These are phyloP conservation scores for Ophion ellenae DNA, from an alignment of 2,888 invertebrate species.

Conservation along the genomic window DNA sequence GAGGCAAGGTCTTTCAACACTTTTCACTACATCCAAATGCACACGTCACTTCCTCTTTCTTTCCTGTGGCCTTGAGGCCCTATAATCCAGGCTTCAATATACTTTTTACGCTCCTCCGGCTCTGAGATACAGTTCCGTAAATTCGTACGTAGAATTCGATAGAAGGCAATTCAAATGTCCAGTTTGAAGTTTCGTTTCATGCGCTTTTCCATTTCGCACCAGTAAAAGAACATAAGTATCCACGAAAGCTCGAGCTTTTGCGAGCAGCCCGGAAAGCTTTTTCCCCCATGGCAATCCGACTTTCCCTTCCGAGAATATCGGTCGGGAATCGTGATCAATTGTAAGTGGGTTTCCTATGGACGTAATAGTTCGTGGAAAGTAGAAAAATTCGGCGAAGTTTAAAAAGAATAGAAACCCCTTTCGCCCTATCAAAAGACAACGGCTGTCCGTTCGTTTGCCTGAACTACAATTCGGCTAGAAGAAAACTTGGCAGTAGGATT, in stretches of 20 bases:
- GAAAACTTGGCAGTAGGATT: too few relatives aligned
- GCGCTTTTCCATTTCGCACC: not conserved
- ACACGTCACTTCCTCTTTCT: too few relatives aligned
- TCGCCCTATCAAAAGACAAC: too few relatives aligned
- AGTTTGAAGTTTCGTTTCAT: not conserved
- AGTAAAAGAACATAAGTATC: too few relatives aligned
- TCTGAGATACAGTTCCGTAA: not conserved
- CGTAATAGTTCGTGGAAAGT: too few relatives aligned
- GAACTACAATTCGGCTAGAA: too few relatives aligned
- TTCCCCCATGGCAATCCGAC: not conserved
- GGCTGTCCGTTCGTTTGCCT: too few relatives aligned
- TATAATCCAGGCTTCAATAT: not conserved
- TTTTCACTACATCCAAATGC: conserved; percentile 46
- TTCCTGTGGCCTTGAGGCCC: not conserved
- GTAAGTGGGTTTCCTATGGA: too few relatives aligned
- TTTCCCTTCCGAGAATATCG: too few relatives aligned
- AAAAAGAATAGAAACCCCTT: too few relatives aligned
- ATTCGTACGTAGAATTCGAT: not conserved
- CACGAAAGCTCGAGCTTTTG: not conserved
- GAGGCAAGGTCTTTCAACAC: conserved; percentile 47
- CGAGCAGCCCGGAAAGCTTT: conserved; percentile 37
- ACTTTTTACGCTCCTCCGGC: not conserved
- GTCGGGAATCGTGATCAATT: too few relatives aligned
- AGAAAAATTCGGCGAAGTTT: too few relatives aligned
- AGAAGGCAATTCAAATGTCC: not conserved